phyloP scores from a whole-genome alignment of 2,888 invertebrate species.

The Pelosia muscerda region DNA sequence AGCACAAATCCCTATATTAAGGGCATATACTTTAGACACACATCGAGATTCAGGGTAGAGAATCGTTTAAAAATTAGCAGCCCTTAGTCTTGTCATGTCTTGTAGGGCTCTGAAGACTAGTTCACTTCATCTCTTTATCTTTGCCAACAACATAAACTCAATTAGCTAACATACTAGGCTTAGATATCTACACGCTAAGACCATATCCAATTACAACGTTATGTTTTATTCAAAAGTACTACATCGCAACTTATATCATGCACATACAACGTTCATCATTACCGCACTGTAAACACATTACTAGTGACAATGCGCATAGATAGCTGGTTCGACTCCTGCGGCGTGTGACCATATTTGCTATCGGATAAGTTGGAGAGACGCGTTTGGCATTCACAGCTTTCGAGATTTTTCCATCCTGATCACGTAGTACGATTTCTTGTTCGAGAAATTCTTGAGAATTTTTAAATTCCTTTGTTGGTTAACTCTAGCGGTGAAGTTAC shows the following conservation, averaged over 20 bases:
- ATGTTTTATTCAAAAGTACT: slow-evolving; percentile 38
- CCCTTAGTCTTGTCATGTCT: no score
- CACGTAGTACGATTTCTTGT: slow-evolving; percentile 71
- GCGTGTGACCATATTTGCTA: slow-evolving; percentile 68
- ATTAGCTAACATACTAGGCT: slow-evolving; percentile 30
- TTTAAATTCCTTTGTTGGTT: slow-evolving; percentile 67
- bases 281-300: slow-evolving; percentile 40
- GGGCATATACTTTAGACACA: no score
- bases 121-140: no score
- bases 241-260: slow-evolving; percentile 27
- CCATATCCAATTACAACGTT: slow-evolving; percentile 36
- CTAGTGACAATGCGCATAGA: slow-evolving; percentile 49
- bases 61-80: no score
- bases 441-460: slow-evolving; percentile 61
- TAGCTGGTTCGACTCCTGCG: slow-evolving; percentile 54
- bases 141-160: background rate
- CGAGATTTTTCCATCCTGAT: slow-evolving; percentile 63
- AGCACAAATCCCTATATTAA: no score
- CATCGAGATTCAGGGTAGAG: no score
- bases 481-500: slow-evolving; percentile 48
- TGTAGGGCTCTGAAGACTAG: no score
- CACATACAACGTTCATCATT: slow-evolving; percentile 39
- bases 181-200: slow-evolving; percentile 25
- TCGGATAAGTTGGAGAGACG: slow-evolving; percentile 61
- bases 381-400: slow-evolving; percentile 62